Conservation (phyloP, 2,113 vertebrate genomes). For the Coracopsis vasa region DNA sequence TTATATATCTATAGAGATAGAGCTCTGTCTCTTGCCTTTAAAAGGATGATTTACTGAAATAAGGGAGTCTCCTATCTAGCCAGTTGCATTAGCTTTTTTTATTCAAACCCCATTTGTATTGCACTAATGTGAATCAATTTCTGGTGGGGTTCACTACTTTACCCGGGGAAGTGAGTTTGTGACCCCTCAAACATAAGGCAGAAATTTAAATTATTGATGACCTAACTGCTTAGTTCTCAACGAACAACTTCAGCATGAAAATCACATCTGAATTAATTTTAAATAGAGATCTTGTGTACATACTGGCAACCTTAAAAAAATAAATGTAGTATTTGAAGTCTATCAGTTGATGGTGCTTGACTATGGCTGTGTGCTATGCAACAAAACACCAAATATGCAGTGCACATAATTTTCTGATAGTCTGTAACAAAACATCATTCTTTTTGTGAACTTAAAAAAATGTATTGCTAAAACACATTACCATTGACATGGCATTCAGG, state of each 20-base stretch:
- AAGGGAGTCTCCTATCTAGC: background rate
- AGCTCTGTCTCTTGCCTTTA: background rate
- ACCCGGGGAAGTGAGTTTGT: background rate
- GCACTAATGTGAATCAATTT: background rate
- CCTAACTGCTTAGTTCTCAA: background rate
- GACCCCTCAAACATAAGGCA: background rate
- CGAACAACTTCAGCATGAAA: background rate
- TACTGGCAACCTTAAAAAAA: background rate
- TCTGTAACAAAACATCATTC: background rate
- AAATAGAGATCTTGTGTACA: background rate
- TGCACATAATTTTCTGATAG: background rate
- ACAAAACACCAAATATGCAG: background rate
- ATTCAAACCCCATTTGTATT: fast-evolving
- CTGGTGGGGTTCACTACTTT: background rate
- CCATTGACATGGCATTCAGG: background rate
- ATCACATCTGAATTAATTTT: background rate
- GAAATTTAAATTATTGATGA: background rate
- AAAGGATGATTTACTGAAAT: background rate
- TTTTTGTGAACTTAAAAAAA: background rate
- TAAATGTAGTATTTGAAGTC: background rate
- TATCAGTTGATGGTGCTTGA: background rate
- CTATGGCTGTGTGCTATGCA: background rate
- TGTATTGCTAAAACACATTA: background rate
- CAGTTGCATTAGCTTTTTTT: background rate
- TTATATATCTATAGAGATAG: background rate